Base-by-base conservation (phyloP, 2,113 vertebrate species). In the Chlorodrepanis virens region DNA sequence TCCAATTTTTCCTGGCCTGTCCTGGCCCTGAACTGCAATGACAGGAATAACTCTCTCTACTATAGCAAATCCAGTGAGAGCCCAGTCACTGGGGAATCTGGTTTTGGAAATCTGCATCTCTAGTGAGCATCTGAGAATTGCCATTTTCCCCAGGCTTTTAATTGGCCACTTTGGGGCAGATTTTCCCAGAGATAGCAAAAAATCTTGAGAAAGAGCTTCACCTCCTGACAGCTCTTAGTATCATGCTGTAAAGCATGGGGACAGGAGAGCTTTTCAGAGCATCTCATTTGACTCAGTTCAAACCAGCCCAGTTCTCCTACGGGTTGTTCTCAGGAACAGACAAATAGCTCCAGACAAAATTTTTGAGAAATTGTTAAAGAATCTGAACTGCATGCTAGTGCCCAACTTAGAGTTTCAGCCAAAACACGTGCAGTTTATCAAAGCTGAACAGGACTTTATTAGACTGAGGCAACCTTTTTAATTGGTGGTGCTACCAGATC, bases 81-180 rank as follows among this genome's bases (percentile, higher is more conserved):
- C 6, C 0, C 0, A 79, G 24, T 63, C 90, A 63, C 75, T 39
- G 39, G 84, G 89, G 84, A 93, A 86, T 57, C 37, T 85, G 24
- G 45, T 49, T 93, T 85, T 75, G 75, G 87, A 93, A 94, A 90
- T 93, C 83, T 95, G 54, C 77, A 45, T 96, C 81, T 79, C 84
- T 40, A 61, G 89, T 72, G 94, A 93, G 50, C 5, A 1, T 87
- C 53, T 69, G 74, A 95, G 78, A 91, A 57, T 27, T 90, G 83
- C 61, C 78, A 72, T 96, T 96, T 93, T 85, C 91, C 91, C 84
- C 59, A 87, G 87, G 67, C 74, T 92, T 96, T 87, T 96, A 97
- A 95, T 96, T 96, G 87, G 93, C 70, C 53, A 3, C 87, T 93
- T 95, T 89, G 91, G 91, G 95, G 81, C 79, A 88, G 85, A 86